Evolutionary conservation across 2,113 vertebrate genomes (phyloP), one percentile per base, ranked within the genome.

Genomic region (Cyprinodon variegatus): DNA sequence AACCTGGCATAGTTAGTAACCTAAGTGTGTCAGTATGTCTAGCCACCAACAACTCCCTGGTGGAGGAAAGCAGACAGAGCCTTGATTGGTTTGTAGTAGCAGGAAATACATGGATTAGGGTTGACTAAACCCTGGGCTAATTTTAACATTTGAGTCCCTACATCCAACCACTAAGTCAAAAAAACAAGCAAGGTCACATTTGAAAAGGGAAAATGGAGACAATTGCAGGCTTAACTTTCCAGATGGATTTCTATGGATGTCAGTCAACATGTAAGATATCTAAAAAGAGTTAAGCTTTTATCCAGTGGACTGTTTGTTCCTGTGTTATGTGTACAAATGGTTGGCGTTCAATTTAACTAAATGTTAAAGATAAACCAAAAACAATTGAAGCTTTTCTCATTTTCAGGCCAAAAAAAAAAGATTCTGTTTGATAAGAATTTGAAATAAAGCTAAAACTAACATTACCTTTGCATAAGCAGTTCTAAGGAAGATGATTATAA

Each of bases 111-210:
- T 67, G 90, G 92, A 93, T 94, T 94, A 94, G 78, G 71, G 72
- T 43, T 46, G n/a, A 74, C 74, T 94, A 88, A 94, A 90, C 77
- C 88, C 80, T 73, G 77, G 22, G 84, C 93, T 94, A 93, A 92
- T 92, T 93, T 90, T 92, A 93, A 90, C 89, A 87, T 90, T 85
- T 79, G 83, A 85, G 86, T 83, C 86, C 59, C 78, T 61, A 50
- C 65, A 66, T 74, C 59, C 76, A 29, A 87, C 79, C 75, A 46
- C 53, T 68, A 72, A 72, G 78, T 85, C 71, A 84, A 84, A 66
- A 65, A 84, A 88, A 61, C 70, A 76, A 9, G 73, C 66, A 84
- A 82, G 75, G 83, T 69, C 68, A 59, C 22, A 12, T 17, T n/a
- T 68, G 4, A 70, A 3, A 41, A 63, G 72, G 38, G 80, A 68